Conservation (phyloP, 2,888 invertebrate genomes). For the Orchesellides sinensis region DNA sequence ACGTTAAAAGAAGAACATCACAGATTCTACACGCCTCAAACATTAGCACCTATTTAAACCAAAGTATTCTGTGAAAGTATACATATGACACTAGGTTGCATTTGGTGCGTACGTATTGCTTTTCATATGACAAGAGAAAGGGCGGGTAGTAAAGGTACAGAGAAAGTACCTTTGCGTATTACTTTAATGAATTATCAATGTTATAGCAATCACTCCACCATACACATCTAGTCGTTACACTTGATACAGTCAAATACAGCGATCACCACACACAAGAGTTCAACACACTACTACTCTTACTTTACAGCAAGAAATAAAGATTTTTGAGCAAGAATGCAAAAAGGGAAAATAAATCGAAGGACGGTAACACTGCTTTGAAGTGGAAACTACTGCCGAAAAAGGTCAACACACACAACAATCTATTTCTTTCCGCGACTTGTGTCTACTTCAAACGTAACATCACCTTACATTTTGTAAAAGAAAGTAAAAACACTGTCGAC, state of each 20-base stretch:
- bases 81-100: background rate
- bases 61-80: conserved; percentile 10
- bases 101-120: too few species aligned
- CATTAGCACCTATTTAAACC: conserved; percentile 40
- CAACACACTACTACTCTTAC: background rate
- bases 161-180: conserved; percentile 31
- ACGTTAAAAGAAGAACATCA: conserved; percentile 35
- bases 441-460: background rate
- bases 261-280: conserved; percentile 18
- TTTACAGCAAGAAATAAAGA: background rate
- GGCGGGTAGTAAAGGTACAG: background rate
- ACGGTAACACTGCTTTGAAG: conserved; percentile 28
- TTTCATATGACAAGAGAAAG: background rate
- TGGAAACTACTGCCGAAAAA: conserved; percentile 16
- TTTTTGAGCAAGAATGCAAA: conserved; percentile 10
- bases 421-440: background rate
- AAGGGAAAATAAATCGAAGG: conserved; percentile 22
- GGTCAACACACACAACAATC: conserved; percentile 12
- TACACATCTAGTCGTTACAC: background rate
- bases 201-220: conserved; percentile 53
- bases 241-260: background rate
- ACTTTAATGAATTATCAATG: conserved; percentile 66
- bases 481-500: background rate
- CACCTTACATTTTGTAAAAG: too few species aligned
- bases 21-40: conserved; percentile 28